Evolutionary conservation across 2,888 invertebrate species (phyloP).

Genomic region (Pseudococcus viburni): DNA sequence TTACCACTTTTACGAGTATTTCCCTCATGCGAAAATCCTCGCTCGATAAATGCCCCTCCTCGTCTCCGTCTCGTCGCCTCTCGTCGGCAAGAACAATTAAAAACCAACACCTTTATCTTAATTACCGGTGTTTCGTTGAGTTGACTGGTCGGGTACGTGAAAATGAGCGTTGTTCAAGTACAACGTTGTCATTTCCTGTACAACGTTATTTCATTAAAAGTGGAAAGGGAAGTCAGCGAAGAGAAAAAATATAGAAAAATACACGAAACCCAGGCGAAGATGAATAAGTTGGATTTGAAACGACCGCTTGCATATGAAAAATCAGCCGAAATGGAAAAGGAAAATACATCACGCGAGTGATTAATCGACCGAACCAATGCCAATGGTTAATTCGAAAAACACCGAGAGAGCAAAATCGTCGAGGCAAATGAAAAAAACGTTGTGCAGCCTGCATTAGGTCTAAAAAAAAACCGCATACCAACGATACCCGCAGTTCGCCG

Average conservation of each 20-base stretch:
- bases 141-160: not conserved
- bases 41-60: not conserved
- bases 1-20: not conserved
- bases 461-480: not conserved
- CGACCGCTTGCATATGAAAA: not conserved
- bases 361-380: too few relatives aligned
- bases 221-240: not conserved
- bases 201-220: conserved; percentile 24
- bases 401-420: not conserved
- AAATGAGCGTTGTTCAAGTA: conserved; percentile 41
- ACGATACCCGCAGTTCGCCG: not conserved
- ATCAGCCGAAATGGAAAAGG: not conserved
- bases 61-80: not conserved
- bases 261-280: not conserved
- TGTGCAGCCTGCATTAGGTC: not conserved
- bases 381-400: not conserved
- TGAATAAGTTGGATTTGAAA: not conserved
- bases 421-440: not conserved
- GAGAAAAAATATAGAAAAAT: not conserved
- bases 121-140: conserved; percentile 36
- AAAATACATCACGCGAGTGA: not conserved
- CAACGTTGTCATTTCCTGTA: conserved; percentile 46
- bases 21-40: conserved; percentile 27
- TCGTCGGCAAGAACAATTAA: conserved; percentile 33
- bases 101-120: conserved; percentile 45